Evolutionary conservation across 2,113 vertebrate genomes (phyloP).

Genomic region (Hymenochirus boettgeri): DNA sequence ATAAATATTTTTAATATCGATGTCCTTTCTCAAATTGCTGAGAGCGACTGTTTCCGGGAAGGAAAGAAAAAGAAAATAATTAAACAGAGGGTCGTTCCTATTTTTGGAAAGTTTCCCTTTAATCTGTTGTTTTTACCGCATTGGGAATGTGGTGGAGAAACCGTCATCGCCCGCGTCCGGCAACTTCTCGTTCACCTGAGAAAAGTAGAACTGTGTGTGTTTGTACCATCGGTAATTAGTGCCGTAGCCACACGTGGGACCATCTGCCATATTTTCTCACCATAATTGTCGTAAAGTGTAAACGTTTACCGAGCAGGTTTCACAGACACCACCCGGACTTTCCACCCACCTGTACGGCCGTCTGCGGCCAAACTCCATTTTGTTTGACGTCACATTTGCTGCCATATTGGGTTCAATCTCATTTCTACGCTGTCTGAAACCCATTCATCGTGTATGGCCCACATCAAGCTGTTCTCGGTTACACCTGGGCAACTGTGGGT

Average conservation of each 20-base stretch:
- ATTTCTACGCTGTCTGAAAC: too few relatives aligned
- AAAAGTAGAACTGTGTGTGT: background rate
- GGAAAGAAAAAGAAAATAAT: conserved; percentile 25
- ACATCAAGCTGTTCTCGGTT: too few relatives aligned
- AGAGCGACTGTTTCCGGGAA: conserved; percentile 61
- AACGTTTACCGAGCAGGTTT: background rate
- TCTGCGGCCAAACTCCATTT: too few relatives aligned
- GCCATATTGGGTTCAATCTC: too few relatives aligned
- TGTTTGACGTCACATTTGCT: too few relatives aligned
- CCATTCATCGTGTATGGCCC: too few relatives aligned
- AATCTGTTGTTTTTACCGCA: conserved; percentile 21
- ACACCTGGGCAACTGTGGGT: too few relatives aligned
- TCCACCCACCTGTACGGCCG: too few relatives aligned
- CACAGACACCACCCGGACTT: too few relatives aligned
- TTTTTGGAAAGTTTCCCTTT: conserved; percentile 74
- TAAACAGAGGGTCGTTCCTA: conserved; percentile 69
- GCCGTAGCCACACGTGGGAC: background rate
- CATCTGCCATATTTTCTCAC: background rate
- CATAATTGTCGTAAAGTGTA: background rate
- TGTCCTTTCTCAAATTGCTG: conserved; percentile 69
- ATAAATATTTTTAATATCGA: conserved; percentile 89
- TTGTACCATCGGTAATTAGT: conserved; percentile 2
- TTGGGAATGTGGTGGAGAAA: too few relatives aligned
- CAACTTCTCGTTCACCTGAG: too few relatives aligned
- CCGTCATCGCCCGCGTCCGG: background rate